Base-by-base conservation (phyloP, 2,113 vertebrate genomes). In the Balaenoptera acutorostrata region DNA sequence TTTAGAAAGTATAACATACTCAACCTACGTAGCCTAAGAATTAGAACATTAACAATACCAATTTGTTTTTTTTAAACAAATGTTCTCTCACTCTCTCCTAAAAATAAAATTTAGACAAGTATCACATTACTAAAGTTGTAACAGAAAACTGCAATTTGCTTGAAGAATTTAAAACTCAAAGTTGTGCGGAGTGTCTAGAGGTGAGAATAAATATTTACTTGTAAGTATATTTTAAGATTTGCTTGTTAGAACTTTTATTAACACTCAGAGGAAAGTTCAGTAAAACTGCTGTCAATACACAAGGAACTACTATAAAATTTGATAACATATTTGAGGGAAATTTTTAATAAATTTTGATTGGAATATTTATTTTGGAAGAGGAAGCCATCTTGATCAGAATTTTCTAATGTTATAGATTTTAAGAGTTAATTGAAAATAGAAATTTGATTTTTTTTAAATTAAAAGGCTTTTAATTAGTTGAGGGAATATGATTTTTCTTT, bases 71-170 rank as follows among this genome's bases (percentile, higher is more conserved):
- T 89, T 80, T 68, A 85, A 97, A 96, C 75, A 85, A 95, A 74
- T 95, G n/a, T n/a, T 97, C 14, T 94, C 33, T 97, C 23, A 72
- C 57, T 97, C 46, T 98, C 87, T 96, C 89, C 96, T 84, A 80
- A 98, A 97, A 92, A 95, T 94, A 86, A 97, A 96, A 97, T 93
- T 14, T 98, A 99, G 99, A 98, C 97, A 98, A 98, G 6, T 96
- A 88, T 44, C 98, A 96, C 66, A 98, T 99, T 91, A 98, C 93
- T 55, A 98, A 98, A 78, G 98, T 99, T 98, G 98, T 98, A 0
- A 83, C 93, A 66, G 97, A 98, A 86, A 91, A 93, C 15, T 97
- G 97, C 33, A 97, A 93, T 95, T 98, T 99, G 11, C 94, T 99
- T 95, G 98, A 64, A 75, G 96, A 98, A 31, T 90, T 99, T 88